Conservation (phyloP, 2,888 invertebrate genomes). For the Sinopyrophorus schimmeli region DNA sequence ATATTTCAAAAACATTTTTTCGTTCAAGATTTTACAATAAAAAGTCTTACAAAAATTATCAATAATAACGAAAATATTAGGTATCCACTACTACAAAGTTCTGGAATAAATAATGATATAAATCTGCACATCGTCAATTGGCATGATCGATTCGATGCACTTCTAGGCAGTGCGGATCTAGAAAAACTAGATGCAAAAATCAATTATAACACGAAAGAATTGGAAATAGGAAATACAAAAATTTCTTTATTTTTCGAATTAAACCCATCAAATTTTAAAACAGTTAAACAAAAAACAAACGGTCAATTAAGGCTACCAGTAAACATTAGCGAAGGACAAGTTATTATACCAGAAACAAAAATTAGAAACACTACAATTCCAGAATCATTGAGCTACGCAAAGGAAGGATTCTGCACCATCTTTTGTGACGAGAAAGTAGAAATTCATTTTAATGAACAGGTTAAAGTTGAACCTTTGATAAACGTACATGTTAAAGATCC, state of each 20-base stretch:
- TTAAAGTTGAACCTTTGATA: too few species aligned
- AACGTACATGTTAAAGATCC: too few species aligned
- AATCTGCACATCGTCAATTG: slow-evolving; percentile 10
- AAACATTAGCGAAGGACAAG: slow-evolving; percentile 11
- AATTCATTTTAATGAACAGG: too few species aligned
- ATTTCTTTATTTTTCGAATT: slow-evolving; percentile 12
- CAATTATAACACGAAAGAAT: slow-evolving; percentile 7
- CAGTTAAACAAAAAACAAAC: slow-evolving; percentile 4
- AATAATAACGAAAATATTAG: slow-evolving; percentile 16
- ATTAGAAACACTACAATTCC: neutral
- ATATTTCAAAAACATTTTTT: slow-evolving; percentile 17
- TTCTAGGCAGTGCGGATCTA: slow-evolving; percentile 18
- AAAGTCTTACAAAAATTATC: slow-evolving; percentile 9
- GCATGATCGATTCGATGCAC: slow-evolving; percentile 19
- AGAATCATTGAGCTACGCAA: slow-evolving; percentile 7
- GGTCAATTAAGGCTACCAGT: neutral
- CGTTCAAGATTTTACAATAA: too few species aligned
- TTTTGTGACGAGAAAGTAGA: slow-evolving; percentile 2
- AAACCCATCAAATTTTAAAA: slow-evolving; percentile 11
- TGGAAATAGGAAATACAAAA: slow-evolving; percentile 8
- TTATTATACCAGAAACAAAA: slow-evolving; percentile 9
- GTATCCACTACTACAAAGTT: slow-evolving; percentile 14
- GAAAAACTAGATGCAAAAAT: slow-evolving; percentile 16
- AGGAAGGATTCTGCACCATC: slow-evolving; percentile 4
- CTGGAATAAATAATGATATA: slow-evolving; percentile 8